Evolutionary conservation across 2,888 invertebrate genomes (phyloP), one percentile per base, ranked within the genome.

Genomic region (Aphrophora alni): DNA sequence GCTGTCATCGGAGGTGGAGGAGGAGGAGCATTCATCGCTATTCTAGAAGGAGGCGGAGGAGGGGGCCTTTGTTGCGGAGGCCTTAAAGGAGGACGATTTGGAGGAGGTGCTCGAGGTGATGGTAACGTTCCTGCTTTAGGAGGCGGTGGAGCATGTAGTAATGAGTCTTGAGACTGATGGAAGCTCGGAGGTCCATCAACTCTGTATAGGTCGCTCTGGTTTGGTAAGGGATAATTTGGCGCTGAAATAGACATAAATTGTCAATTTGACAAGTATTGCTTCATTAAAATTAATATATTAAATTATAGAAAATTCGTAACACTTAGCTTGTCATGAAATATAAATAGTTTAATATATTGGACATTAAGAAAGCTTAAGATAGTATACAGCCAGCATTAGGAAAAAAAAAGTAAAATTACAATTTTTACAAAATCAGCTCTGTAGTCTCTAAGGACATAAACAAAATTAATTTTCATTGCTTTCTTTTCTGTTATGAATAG

Each of bases 31-130:
- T 80, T 85, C 74, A 84, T 81, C 33, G 84, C 83, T 51, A 84
- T 85, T 78, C 86, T 85, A 5, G 87, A 87, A 1, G 87, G 87
- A 1, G 89, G 89, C 8, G 92, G 92, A 12, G 92, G 92, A 10
- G 92, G 92, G 0, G 92, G 92, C 78, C 90, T 89, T 82, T 89
- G 89, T 77, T 90, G 89, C 12, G 92, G 92, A 0, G 89, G 87
- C 0, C 90, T 89, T 77, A 90, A 90, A 7, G 89, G 89, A 0
- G 90, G 89, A 79, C 91, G 87, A 0, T 90, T 89, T 17, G 90
- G 90, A 89, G 87, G 85, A 87, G 84, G 83, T 87, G 59, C 85
- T 85, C 81, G 87, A 87, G 83, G 87, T 85, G 81, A 83, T 25
- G 2, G 80, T 75, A 82, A 80, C 38, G 83, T 83, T 17, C 82